A percentile compares a stretch with the other conserved stretches of the same genome.
Conservation (phyloP, 2,113 vertebrate species). For the Rhinogobius similis region DNA sequence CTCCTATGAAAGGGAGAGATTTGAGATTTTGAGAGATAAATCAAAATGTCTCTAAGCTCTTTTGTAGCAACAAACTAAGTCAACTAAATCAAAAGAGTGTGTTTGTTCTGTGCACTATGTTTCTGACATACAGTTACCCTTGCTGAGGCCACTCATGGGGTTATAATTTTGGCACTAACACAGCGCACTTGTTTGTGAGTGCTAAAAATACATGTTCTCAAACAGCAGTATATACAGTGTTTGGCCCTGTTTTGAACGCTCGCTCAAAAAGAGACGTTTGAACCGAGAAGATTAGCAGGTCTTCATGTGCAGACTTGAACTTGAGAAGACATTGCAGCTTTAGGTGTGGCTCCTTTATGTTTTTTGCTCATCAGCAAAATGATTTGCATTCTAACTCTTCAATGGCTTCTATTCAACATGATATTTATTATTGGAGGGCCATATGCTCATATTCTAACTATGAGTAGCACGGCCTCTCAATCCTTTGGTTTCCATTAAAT, state of each 20-base stretch:
- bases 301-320: not conserved
- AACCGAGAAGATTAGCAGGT: not conserved
- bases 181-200: not conserved
- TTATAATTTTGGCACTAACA: not conserved
- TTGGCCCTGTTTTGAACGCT: not conserved
- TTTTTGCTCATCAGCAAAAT: not conserved
- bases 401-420: no score
- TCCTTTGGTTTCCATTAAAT: no score
- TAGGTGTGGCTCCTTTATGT: not conserved
- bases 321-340: not conserved
- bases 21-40: not conserved
- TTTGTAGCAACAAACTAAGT: no score
- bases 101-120: not conserved
- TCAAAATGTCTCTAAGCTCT: no score
- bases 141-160: not conserved
- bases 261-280: not conserved
- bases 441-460: no score
- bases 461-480: no score
- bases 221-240: not conserved
- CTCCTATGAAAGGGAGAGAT: not conserved
- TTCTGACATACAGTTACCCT: not conserved
- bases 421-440: no score
- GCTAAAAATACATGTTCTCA: slow-evolving; percentile 15
- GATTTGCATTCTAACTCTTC: no score
- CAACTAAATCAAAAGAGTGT: no score